Conservation (phyloP, 2,113 vertebrate species). For the Colius striatus region DNA sequence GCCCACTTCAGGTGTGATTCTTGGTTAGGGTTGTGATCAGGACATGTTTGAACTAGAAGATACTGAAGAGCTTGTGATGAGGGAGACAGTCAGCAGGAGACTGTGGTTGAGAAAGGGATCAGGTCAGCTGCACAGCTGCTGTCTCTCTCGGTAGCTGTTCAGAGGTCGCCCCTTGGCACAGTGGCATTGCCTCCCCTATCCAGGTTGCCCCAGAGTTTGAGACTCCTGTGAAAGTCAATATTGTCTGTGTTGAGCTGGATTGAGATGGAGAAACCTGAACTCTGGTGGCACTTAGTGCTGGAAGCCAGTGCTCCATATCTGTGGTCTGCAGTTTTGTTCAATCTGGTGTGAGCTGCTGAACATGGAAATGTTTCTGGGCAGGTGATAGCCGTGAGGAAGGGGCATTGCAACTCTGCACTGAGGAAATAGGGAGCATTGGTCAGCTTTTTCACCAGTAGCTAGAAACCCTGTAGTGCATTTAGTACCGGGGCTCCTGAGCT, state of each 20-base stretch:
- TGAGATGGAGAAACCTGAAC: not conserved
- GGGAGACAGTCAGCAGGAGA: not conserved
- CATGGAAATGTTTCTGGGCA: not conserved
- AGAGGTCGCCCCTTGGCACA: not conserved
- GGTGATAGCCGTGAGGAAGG: not conserved
- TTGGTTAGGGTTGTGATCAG: not conserved
- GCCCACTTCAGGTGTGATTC: not conserved
- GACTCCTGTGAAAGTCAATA: not conserved
- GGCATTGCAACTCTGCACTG: not conserved
- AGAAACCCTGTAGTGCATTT: not conserved
- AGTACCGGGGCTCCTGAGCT: not conserved
- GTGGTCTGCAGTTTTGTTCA: not conserved
- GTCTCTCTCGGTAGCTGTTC: not conserved
- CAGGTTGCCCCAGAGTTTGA: not conserved
- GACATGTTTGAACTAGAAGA: not conserved
- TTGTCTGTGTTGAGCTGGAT: not conserved
- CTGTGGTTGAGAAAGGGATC: not conserved
- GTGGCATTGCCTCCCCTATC: not conserved
- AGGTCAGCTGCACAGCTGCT: not conserved
- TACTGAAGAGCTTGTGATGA: not conserved
- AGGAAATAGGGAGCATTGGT: not conserved
- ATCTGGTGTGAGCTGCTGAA: not conserved
- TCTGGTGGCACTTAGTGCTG: not conserved
- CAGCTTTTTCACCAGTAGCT: not conserved
- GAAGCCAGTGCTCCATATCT: rapidly evolving